Base-by-base conservation (phyloP, 2,888 invertebrate species). In the Agrilus cyanescens region DNA sequence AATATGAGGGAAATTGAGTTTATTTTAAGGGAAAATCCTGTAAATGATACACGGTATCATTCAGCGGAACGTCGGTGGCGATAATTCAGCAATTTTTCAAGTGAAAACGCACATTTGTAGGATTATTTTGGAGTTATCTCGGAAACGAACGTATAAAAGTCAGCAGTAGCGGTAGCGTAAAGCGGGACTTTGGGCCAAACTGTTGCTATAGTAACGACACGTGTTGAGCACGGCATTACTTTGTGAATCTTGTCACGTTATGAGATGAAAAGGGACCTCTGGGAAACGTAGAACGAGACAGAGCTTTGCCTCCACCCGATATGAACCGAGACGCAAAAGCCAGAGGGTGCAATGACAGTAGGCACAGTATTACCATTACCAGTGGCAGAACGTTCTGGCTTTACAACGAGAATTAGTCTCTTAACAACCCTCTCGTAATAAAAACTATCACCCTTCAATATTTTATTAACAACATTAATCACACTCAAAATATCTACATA, bases 201-300 rank as follows among this genome's bases (percentile, higher is more conserved):
- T 60, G 66, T 66, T 65, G 63, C 63, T 62, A 65, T 65, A 61
- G 66, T 54, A 61, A 66, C 66, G 63, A 66, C 66, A 66, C 66
- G 66, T 65, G 66, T 66, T 65, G 65, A 65, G 59, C 62, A 60
- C 59, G 60, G 61, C 61, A 62, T 63, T 63, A 63, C 64, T 64
- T 66, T 63, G 62, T 57, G 62, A 66, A 64, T 66, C 66, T 63
- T 64, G 65, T 66, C 66, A 66, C 66, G 66, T 66, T 65, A 63
- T 59, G 58, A 65, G 64, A 63, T 64, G 63, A 65, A 66, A 66
- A 65, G 62, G 63, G 63, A 62, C 62, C 62, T 58, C 53, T 57
- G 64, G 61, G 62, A 63, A 59, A 56, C 52, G 51, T 51, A 50
- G 53, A 56, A 54, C 52, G 54, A 59, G 58, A 57, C 46, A 49